A percentile compares a stretch with the other conserved stretches of the same genome.
phyloP scores from a whole-genome alignment of 2,113 vertebrate species.

The Chlorodrepanis virens region DNA sequence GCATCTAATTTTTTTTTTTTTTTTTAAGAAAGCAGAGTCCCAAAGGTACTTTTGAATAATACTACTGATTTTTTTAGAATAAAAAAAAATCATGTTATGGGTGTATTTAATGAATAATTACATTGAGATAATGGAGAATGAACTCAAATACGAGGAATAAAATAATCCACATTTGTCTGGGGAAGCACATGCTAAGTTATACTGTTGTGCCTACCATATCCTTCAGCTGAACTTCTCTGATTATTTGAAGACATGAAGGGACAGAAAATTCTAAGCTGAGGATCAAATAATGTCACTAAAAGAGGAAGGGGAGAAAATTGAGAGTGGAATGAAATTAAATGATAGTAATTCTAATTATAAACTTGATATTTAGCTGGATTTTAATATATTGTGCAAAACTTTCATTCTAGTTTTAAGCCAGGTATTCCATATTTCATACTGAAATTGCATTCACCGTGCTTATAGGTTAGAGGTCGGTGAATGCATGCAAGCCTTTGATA shows the following conservation, averaged over 20 bases:
- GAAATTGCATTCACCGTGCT: background rate
- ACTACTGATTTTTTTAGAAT: background rate
- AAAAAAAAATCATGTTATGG: background rate
- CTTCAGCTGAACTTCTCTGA: background rate
- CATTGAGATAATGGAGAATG: background rate
- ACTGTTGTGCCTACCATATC: background rate
- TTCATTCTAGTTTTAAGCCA: background rate
- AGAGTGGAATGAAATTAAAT: background rate
- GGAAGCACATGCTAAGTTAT: background rate
- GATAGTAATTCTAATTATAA: background rate
- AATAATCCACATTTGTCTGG: background rate
- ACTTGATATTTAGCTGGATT: background rate
- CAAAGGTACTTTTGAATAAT: background rate
- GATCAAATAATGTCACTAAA: background rate
- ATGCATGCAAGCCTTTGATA: background rate
- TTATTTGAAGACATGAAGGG: background rate
- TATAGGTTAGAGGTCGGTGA: background rate
- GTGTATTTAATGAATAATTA: background rate
- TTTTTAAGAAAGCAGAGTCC: background rate
- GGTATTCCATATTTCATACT: background rate
- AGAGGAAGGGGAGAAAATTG: background rate
- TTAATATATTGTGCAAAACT: background rate
- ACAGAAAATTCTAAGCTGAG: background rate
- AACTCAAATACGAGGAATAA: background rate
- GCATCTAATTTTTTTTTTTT: background rate